Evolutionary conservation across 2,797 vertebrate species (phyloP).

Genomic region (Labeo calbasu): DNA sequence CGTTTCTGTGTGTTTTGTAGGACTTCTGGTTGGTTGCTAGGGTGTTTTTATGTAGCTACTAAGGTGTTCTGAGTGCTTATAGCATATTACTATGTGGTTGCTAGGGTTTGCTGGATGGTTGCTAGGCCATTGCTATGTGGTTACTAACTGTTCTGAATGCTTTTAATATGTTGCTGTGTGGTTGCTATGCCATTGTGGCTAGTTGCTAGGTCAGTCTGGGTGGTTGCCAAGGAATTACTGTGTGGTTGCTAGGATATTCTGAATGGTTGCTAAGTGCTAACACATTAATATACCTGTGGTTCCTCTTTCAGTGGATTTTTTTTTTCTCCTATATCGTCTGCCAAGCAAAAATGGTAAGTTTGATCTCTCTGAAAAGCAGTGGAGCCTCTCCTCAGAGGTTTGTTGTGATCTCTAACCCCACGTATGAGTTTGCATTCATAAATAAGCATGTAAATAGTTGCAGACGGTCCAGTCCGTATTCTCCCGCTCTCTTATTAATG

Average conservation of each 20-base stretch:
- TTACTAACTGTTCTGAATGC: no score
- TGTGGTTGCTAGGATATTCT: no score
- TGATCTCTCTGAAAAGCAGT: neutral
- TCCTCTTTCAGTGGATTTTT: neutral
- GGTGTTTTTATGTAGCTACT: no score
- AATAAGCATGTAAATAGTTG: neutral
- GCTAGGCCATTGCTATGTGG: no score
- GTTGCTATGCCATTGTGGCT: no score
- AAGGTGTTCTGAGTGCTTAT: no score
- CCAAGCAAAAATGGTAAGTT: neutral
- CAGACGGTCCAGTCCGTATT: constrained; percentile 8
- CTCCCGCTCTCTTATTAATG: constrained; percentile 14
- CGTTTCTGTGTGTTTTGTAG: no score
- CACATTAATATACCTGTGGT: neutral
- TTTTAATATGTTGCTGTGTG: no score
- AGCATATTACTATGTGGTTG: neutral
- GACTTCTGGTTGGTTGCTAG: no score
- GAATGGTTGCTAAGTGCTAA: no score
- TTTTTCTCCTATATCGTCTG: neutral
- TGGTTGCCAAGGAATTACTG: neutral
- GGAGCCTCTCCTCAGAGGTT: neutral
- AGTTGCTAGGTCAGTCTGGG: no score
- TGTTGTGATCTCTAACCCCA: neutral
- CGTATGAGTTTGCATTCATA: neutral
- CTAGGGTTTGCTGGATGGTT: neutral